Percentiles rank a stretch among this genome's conserved stretches.
Evolutionary conservation across 2,888 invertebrate genomes (phyloP).

Genomic region (Phengaris alcon): DNA sequence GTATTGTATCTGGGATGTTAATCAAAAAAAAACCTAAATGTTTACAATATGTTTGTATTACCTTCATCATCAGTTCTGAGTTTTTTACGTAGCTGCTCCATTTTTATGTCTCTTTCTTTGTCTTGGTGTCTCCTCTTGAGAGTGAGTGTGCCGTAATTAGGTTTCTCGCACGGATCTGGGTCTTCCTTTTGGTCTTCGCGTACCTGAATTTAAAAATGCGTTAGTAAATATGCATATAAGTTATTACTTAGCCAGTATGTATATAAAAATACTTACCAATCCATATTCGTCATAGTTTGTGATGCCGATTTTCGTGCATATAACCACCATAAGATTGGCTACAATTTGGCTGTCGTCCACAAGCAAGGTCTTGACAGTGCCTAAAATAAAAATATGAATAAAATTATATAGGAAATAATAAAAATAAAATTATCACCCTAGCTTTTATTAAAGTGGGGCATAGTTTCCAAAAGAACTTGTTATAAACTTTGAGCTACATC

Average conservation of each 20-base stretch:
- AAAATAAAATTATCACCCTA: too few relatives aligned
- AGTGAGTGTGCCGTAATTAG: conserved; percentile 93
- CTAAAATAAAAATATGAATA: conserved; percentile 50
- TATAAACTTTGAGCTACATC: too few relatives aligned
- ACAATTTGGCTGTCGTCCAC: conserved; percentile 99
- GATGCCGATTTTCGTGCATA: conserved; percentile 99
- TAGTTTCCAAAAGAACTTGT: too few relatives aligned
- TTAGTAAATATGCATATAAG: neutral
- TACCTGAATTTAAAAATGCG: conserved; percentile 77
- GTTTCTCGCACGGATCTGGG: conserved; percentile 86
- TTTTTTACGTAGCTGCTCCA: conserved; percentile 98
- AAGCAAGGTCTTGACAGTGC: conserved; percentile 94
- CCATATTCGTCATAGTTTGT: conserved; percentile 99
- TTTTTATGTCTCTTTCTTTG: conserved; percentile 94
- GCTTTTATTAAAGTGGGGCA: neutral
- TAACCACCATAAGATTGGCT: conserved; percentile 98
- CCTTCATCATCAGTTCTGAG: conserved; percentile 99
- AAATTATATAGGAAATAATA: too few relatives aligned
- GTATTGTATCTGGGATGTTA: too few relatives aligned
- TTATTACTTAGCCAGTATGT: neutral
- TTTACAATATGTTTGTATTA: conserved; percentile 51
- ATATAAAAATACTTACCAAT: conserved; percentile 59
- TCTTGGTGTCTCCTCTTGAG: conserved; percentile 89
- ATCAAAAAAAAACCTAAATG: too few relatives aligned
- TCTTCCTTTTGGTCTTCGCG: conserved; percentile 92